phyloP scores from a whole-genome alignment of 2,113 vertebrate species.

The Eulacestoma nigropectus region DNA sequence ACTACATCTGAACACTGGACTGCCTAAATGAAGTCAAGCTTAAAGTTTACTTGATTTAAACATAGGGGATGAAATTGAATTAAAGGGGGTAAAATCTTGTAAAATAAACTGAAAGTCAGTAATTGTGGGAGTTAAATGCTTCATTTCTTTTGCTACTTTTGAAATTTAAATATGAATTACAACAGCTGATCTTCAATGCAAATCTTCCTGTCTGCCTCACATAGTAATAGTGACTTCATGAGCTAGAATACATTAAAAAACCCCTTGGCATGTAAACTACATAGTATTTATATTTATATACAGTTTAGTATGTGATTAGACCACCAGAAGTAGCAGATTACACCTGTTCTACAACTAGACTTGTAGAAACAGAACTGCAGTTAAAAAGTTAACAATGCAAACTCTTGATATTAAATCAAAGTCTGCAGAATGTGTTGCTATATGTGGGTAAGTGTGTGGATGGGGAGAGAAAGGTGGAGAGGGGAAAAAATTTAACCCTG shows the following conservation, averaged over 20 bases:
- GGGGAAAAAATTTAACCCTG: rapidly evolving
- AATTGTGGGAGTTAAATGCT: not conserved
- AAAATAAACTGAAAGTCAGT: not conserved
- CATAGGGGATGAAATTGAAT: not conserved
- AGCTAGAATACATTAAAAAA: not conserved
- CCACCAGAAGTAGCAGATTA: not conserved
- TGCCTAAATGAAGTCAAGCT: not conserved
- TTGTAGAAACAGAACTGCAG: not conserved
- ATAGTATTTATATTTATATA: not conserved
- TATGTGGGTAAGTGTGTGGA: not conserved
- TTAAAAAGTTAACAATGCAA: not conserved
- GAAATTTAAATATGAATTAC: not conserved
- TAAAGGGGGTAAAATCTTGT: not conserved
- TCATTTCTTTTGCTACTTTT: not conserved
- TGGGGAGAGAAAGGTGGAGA: not conserved
- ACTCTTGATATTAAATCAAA: not conserved
- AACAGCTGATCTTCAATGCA: not conserved
- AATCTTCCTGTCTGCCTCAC: not conserved
- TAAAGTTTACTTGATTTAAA: not conserved
- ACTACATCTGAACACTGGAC: not conserved
- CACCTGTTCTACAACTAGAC: not conserved
- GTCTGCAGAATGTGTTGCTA: not conserved
- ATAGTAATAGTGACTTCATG: not conserved
- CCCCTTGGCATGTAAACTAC: not conserved
- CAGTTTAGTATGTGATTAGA: not conserved